Evolutionary conservation across 2,797 vertebrate species (phyloP), one percentile per base, ranked within the genome.

Genomic region (Passerculus sandwichensis): DNA sequence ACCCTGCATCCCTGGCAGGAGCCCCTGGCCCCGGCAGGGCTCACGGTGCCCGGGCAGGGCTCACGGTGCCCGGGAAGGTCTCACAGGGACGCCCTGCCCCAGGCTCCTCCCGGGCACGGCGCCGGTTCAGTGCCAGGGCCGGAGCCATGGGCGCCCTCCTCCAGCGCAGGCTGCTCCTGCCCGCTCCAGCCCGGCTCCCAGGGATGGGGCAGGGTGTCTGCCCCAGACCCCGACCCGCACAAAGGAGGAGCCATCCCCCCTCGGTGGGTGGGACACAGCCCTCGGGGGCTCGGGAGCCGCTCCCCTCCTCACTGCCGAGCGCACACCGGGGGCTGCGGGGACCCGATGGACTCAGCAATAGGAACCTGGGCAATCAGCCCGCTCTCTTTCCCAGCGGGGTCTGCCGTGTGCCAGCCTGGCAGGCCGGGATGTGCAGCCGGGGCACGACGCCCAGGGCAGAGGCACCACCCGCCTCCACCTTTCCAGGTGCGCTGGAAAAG

Each of bases 161-260:
- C n/a, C 7, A 2, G 9, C 10, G 20, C 32, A 7, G 20, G 54
- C 15, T 8, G 51, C 51, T 19, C 51, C 51, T 30, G 51, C 51
- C 51, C 27, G 5, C n/a, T 10, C 1, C 64, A 13, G 1, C 6
- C 47, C 0, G 83, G 48, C 34, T 21, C 1, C 29, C 83, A 26
- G 40, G 48, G 34, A 0, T 14, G 25, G 64, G 30, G 27, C 81
- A 3, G 81, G 13, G 27, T 4, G 23, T 13, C 22, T 70, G 78
- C 57, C 51, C 76, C 18, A 0, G 3, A 29, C 2, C 38, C 0
- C 12, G 2, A 2, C 5, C 2, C 0, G 13, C 44, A 21, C 22
- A 22, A 25, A 48, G 47, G 47, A 48, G 0, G 44, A 40, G 9
- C 1, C 32, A 2, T 2, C 25, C 22, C 14, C 34, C 47, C 47